Evolutionary conservation across 2,888 invertebrate species (phyloP).

Genomic region (Phanerotoma sp.): DNA sequence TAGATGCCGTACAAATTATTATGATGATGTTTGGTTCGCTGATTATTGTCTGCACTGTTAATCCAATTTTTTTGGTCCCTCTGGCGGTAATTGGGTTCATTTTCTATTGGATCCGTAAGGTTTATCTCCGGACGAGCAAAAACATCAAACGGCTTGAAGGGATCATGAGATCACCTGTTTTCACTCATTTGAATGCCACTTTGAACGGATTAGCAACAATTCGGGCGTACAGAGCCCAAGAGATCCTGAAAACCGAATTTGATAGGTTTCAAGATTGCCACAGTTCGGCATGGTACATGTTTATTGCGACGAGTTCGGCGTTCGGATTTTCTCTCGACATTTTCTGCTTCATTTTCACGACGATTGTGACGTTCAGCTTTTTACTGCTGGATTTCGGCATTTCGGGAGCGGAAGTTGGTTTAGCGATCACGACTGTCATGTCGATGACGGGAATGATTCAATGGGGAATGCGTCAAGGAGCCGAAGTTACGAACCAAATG

Average conservation of each 20-base stretch:
- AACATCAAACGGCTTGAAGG: slow-evolving; percentile 70
- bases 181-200: slow-evolving; percentile 74
- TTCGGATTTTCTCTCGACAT: slow-evolving; percentile 64
- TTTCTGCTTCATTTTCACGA: slow-evolving; percentile 66
- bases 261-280: slow-evolving; percentile 62
- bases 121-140: slow-evolving; percentile 71
- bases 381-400: slow-evolving; percentile 48
- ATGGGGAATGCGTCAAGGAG: slow-evolving; percentile 91
- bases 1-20: slow-evolving; percentile 62
- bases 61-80: slow-evolving; percentile 64
- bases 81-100: slow-evolving; percentile 62
- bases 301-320: slow-evolving; percentile 55
- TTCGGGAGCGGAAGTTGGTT: slow-evolving; percentile 56
- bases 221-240: slow-evolving; percentile 68
- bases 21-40: slow-evolving; percentile 62
- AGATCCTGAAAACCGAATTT: slow-evolving; percentile 65
- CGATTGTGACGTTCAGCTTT: slow-evolving; percentile 69
- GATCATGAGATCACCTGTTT: slow-evolving; percentile 75
- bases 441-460: slow-evolving; percentile 62
- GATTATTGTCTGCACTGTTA: slow-evolving; percentile 65
- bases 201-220: slow-evolving; percentile 76
- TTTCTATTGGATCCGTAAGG: slow-evolving; percentile 64
- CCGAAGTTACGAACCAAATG: slow-evolving; percentile 86
- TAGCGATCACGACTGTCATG: slow-evolving; percentile 59
- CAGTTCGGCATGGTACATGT: slow-evolving; percentile 58